Evolutionary conservation across 2,888 invertebrate species (phyloP), one percentile per base, ranked within the genome.

Genomic region (Eubasilissa splendida): DNA sequence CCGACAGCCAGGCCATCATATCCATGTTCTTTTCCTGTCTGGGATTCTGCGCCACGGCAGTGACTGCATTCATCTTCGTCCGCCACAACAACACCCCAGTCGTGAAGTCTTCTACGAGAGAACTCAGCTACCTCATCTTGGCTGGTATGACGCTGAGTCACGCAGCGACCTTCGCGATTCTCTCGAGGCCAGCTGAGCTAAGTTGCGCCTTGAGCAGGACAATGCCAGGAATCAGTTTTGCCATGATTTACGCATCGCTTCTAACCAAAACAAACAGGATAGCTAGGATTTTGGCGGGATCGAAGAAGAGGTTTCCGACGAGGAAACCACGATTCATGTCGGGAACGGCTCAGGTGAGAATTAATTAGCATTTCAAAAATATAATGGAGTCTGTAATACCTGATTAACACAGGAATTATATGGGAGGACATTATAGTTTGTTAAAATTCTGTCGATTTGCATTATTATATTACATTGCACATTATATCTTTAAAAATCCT

Each of bases 201-300:
- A 87, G 92, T 9, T 94, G 95, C 86, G 91, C 92, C 82, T 86
- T 93, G 75, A 89, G 91, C 76, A 89, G 94, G 53, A 88, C 91
- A 22, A 86, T 93, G 85, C 93, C 93, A 0, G 93, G 93, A 4
- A 88, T 94, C 83, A 93, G 93, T 83, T 94, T 95, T 86, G 92
- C 94, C 3, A 92, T 95, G 89, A 94, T 95, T 85, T 95, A 95
- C 87, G 93, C 94, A 0, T 93, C 94, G 8, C 88, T 95, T 76
- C 90, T 95, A 71, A 95, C 95, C 12, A 95, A 95, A 88, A 95
- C 95, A 0, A 95, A 95, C 86, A 88, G 95, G 81, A 96, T 96
- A 81, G 94, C 95, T 0, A 87, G 95, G 54, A 95, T 95, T 84
- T 88, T 95, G 82, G 94, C 94, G 10, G 94, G 94, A 3, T 93